Conservation (phyloP, 2,113 vertebrate species). For the Xiphophorus hellerii region DNA sequence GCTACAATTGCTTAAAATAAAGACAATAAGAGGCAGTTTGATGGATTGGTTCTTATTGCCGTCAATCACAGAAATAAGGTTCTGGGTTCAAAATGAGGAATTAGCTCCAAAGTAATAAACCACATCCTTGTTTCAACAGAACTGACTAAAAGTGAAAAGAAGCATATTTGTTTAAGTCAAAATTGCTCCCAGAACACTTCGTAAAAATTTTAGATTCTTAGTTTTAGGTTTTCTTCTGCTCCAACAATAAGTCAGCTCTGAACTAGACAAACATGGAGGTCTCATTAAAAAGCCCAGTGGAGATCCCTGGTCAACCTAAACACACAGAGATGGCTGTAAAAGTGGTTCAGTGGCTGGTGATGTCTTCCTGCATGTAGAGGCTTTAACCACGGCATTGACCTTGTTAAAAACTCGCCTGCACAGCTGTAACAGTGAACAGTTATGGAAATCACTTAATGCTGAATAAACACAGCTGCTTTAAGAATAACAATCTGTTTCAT, state of each 20-base stretch:
- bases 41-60: background rate
- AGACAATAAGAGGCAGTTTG: background rate
- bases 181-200: too few relatives aligned
- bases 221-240: background rate
- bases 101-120: background rate
- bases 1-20: background rate
- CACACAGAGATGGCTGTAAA: slow-evolving; percentile 44
- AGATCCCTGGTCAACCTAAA: slow-evolving; percentile 44
- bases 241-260: background rate
- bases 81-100: background rate
- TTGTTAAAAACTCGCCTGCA: slow-evolving; percentile 37
- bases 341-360: slow-evolving; percentile 43
- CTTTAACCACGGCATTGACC: slow-evolving; percentile 18
- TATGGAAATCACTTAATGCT: slow-evolving; percentile 45
- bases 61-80: background rate
- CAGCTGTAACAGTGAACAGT: slow-evolving; percentile 17
- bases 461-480: slow-evolving; percentile 47
- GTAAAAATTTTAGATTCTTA: background rate
- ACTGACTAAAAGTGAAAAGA: background rate
- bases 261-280: slow-evolving; percentile 25
- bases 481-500: slow-evolving; percentile 32
- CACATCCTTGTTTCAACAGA: background rate
- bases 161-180: too few relatives aligned
- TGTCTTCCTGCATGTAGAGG: background rate
- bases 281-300: slow-evolving; percentile 18